Percentiles rank a stretch among this genome's conserved stretches.
Evolutionary conservation across 2,113 vertebrate species (phyloP).

Genomic region (Sinocyclocheilus rhinocerous): DNA sequence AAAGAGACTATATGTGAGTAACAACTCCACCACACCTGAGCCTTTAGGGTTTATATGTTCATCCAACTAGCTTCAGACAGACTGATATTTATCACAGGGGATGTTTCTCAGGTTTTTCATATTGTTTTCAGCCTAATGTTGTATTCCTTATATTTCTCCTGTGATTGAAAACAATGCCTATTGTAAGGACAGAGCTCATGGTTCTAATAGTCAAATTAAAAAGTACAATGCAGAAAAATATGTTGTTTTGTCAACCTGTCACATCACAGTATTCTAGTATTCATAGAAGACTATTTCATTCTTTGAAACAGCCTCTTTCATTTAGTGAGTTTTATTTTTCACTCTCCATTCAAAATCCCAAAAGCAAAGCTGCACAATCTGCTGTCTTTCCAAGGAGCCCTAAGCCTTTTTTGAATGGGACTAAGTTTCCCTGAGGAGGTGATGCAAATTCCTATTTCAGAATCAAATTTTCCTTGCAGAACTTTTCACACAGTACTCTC

Average conservation of each 20-base stretch:
- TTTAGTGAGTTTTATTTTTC: slow-evolving; percentile 15
- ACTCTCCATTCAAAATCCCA: slow-evolving; percentile 3
- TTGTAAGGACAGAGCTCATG: background rate
- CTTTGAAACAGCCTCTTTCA: background rate
- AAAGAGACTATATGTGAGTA: slow-evolving; percentile 45
- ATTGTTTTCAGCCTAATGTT: background rate
- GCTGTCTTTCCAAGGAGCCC: slow-evolving; percentile 3
- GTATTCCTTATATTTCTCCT: background rate
- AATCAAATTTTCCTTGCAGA: background rate
- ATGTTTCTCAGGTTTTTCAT: background rate
- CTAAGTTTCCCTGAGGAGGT: background rate
- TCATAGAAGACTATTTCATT: slow-evolving; percentile 6
- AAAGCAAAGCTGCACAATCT: slow-evolving; percentile 7
- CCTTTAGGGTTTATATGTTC: slow-evolving; percentile 49
- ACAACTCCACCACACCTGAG: slow-evolving; percentile 57
- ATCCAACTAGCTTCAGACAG: slow-evolving; percentile 45
- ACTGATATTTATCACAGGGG: background rate
- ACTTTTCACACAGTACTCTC: background rate
- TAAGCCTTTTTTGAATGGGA: slow-evolving; percentile 18
- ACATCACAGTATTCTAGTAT: background rate
- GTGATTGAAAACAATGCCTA: background rate
- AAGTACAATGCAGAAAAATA: slow-evolving; percentile 6
- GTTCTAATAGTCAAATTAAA: slow-evolving; percentile 17
- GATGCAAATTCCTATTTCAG: background rate
- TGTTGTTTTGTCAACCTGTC: slow-evolving; percentile 12